A percentile compares a stretch with the other conserved stretches of the same genome.
Conservation (phyloP, 2,888 invertebrate genomes). For the Ochropleura plecta region DNA sequence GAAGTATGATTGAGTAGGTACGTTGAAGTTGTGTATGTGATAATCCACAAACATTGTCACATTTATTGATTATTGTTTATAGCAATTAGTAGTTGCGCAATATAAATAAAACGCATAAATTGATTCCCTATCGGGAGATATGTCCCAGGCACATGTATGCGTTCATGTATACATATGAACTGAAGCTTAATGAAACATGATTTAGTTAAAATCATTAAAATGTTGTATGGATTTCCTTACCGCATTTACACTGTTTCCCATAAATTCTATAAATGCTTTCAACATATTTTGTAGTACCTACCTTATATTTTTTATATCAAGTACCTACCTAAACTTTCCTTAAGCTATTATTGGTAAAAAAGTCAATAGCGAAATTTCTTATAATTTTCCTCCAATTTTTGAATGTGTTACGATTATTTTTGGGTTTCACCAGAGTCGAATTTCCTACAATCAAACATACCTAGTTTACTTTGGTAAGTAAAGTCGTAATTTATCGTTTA, state of each 20-base stretch:
- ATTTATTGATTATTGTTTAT: slow-evolving; percentile 44
- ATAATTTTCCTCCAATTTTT: neutral
- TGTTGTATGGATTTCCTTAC: slow-evolving; percentile 44
- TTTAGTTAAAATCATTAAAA: slow-evolving; percentile 34
- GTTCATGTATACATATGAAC: slow-evolving; percentile 4
- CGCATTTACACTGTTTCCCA: slow-evolving; percentile 9
- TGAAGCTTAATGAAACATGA: slow-evolving; percentile 33
- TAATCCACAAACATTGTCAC: slow-evolving; percentile 44
- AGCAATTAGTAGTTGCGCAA: slow-evolving; percentile 47
- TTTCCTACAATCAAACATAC: neutral
- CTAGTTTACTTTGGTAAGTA: neutral
- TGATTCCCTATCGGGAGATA: slow-evolving; percentile 47
- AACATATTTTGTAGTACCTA: neutral
- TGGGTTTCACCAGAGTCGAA: neutral
- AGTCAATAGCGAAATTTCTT: neutral
- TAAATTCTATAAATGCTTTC: slow-evolving; percentile 3
- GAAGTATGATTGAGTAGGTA: slow-evolving; percentile 33
- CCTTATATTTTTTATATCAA: too few relatives aligned
- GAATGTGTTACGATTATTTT: neutral
- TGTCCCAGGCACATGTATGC: neutral
- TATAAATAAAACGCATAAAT: slow-evolving; percentile 36
- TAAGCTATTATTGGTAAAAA: neutral
- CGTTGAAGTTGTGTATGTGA: slow-evolving; percentile 40
- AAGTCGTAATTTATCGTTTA: neutral
- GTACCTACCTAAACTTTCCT: neutral